phyloP scores from a whole-genome alignment of 1,140 invertebrate genomes.

The Neodiprion fabricii region DNA sequence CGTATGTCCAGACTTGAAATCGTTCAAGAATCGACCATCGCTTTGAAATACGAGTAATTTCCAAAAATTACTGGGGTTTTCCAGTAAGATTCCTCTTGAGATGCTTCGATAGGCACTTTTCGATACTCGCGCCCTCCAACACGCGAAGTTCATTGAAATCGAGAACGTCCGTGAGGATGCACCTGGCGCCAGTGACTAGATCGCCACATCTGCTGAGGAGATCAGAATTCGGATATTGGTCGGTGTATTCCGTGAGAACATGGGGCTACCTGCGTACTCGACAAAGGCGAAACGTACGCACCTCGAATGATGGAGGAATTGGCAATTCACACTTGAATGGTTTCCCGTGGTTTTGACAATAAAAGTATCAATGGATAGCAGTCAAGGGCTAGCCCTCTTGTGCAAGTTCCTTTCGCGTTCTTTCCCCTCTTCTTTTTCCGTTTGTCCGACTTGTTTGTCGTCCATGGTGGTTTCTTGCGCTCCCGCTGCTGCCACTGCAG shows the following conservation, averaged over 20 bases:
- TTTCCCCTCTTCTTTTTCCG: background rate
- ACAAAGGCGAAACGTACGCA: conserved; percentile 13
- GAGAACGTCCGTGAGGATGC: too few species aligned
- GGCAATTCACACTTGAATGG: conserved; percentile 17
- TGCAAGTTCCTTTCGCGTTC: background rate
- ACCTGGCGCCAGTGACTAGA: background rate
- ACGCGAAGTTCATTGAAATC: too few species aligned
- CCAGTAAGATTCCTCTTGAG: too few species aligned
- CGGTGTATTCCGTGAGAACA: conserved; percentile 16
- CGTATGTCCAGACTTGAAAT: too few species aligned
- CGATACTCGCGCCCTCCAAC: too few species aligned
- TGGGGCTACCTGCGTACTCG: conserved; percentile 18
- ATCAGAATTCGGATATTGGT: background rate
- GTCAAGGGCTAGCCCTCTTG: background rate
- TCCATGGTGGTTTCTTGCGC: too few species aligned
- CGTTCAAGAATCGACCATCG: too few species aligned
- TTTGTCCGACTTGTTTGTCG: background rate
- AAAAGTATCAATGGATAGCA: background rate
- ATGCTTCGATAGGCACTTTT: too few species aligned
- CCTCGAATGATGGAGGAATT: conserved; percentile 20
- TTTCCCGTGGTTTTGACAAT: conserved; percentile 7
- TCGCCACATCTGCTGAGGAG: background rate
- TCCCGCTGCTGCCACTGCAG: too few species aligned
- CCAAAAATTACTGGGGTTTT: too few species aligned
- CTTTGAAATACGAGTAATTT: too few species aligned